Conservation (phyloP, 2,113 vertebrate species). For the Stomatorhinus ivindoensis region DNA sequence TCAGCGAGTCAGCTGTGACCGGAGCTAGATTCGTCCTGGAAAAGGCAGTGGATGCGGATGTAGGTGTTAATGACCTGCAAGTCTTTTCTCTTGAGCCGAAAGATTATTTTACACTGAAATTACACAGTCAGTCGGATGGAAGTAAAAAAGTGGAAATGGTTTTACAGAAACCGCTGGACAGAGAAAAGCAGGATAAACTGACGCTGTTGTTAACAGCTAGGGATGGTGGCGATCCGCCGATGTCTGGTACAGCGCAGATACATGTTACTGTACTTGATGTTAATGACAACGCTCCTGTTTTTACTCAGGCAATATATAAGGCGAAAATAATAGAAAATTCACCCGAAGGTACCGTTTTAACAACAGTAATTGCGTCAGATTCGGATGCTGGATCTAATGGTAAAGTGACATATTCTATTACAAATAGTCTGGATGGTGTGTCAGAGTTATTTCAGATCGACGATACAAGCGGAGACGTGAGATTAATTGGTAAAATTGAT, state of each 20-base stretch:
- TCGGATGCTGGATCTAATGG: slow-evolving; percentile 47
- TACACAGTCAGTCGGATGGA: slow-evolving; percentile 37
- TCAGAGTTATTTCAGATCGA: slow-evolving; percentile 38
- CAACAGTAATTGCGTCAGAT: slow-evolving; percentile 48
- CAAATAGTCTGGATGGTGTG: slow-evolving; percentile 24
- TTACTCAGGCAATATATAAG: slow-evolving; percentile 55
- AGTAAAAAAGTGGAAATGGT: slow-evolving; percentile 47
- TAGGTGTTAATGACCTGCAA: slow-evolving; percentile 40
- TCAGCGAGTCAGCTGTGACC: slow-evolving; percentile 35
- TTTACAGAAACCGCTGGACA: slow-evolving; percentile 44
- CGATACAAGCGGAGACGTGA: slow-evolving; percentile 38
- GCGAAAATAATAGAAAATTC: slow-evolving; percentile 48
- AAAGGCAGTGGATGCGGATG: slow-evolving; percentile 49
- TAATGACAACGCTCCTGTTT: slow-evolving; percentile 75
- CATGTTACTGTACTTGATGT: slow-evolving; percentile 66
- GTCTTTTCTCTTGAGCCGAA: slow-evolving; percentile 49
- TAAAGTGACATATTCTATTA: slow-evolving; percentile 51
- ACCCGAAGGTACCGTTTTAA: slow-evolving; percentile 33
- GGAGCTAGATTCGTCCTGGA: slow-evolving; percentile 51
- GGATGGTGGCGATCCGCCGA: slow-evolving; percentile 61
- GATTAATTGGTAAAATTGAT: slow-evolving; percentile 40
- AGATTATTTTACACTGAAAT: slow-evolving; percentile 45
- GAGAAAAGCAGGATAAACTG: slow-evolving; percentile 40
- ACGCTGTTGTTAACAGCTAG: slow-evolving; percentile 51
- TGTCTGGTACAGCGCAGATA: slow-evolving; percentile 57